Base-by-base conservation (phyloP, 2,888 invertebrate species). In the Tenthredo scrophulariae region DNA sequence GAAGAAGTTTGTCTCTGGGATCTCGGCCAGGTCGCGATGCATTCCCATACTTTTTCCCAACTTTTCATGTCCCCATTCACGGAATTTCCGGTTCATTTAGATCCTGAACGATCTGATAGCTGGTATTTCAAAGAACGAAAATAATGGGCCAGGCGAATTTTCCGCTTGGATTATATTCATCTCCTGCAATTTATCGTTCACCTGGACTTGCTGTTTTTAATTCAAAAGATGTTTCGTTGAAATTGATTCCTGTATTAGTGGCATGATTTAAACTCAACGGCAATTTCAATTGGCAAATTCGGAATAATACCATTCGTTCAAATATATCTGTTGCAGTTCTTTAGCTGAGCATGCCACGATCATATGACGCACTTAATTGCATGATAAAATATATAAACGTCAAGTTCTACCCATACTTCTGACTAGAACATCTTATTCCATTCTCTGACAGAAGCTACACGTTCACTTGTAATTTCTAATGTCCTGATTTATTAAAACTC, bases 231-330 rank as follows among this genome's bases (percentile, higher is more conserved):
- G 40, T 77, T 40, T 40, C 54, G 15, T 22, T 75, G 26, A 29
- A 29, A 18, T 75, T 85, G 83, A 77, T 84, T 89, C 88, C 87
- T 88, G 88, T 89, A 90, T 88, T 89, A 88, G 88, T 87, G 88
- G 85, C 87, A 86, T 86, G 87, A 86, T 70, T 80, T 83, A 58
- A 84, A 84, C 86, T 85, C 85, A 88, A 67, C 7, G 18, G 29
- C 1, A 33, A 33, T 67, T 26, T 13, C 22, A 26, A 62, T 26
- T 26, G 26, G 13, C 26, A 26, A 22, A 22, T 62, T 62, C 1
- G 10, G 13, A 29, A 62, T 26, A 29, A 26, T 9, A 13, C 26
- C 26, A 13, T 22, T 15, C 26, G 26, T 62, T 62, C 62, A 29
- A 29, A 29, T 62, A 26, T 62, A 10, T 15, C 13, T 29, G 22